Conservation (phyloP, 2,888 invertebrate species). For the Dryomyza anilis region DNA sequence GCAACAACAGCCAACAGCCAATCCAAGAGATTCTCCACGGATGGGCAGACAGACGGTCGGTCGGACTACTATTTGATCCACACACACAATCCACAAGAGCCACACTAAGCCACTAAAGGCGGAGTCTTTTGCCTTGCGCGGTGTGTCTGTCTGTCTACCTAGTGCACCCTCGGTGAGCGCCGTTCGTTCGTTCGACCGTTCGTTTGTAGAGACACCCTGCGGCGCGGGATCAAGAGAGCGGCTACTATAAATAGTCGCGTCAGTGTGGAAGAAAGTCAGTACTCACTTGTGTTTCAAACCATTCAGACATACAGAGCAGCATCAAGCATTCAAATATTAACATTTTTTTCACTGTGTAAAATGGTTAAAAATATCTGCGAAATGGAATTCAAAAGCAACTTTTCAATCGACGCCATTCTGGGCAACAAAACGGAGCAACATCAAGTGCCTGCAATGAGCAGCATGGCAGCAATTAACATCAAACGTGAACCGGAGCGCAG, state of each 20-base stretch:
- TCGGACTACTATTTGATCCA: too few relatives aligned
- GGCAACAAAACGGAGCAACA: conserved; percentile 63
- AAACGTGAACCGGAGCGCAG: conserved; percentile 33
- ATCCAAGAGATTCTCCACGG: conserved; percentile 15
- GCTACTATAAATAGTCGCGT: conserved; percentile 50
- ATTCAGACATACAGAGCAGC: conserved; percentile 23
- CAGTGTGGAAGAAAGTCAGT: conserved; percentile 46
- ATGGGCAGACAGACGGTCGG: background rate
- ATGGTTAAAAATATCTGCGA: conserved; percentile 57
- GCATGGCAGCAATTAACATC: conserved; percentile 32
- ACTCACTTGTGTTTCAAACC: conserved; percentile 42
- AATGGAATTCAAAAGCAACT: conserved; percentile 69
- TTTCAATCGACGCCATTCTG: conserved; percentile 80
- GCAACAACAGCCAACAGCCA: background rate
- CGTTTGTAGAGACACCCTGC: background rate
- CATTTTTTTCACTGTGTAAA: conserved; percentile 29
- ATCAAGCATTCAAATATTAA: conserved; percentile 23
- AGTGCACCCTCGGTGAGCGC: background rate
- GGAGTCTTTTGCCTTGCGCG: conserved; percentile 5
- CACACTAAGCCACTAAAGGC: background rate
- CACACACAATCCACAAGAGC: background rate
- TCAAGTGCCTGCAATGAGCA: conserved; percentile 24
- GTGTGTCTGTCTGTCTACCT: background rate
- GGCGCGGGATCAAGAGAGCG: conserved; percentile 35
- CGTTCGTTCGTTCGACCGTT: too few relatives aligned